Evolutionary conservation across 2,888 invertebrate genomes (phyloP).

Genomic region (Biston betularia): DNA sequence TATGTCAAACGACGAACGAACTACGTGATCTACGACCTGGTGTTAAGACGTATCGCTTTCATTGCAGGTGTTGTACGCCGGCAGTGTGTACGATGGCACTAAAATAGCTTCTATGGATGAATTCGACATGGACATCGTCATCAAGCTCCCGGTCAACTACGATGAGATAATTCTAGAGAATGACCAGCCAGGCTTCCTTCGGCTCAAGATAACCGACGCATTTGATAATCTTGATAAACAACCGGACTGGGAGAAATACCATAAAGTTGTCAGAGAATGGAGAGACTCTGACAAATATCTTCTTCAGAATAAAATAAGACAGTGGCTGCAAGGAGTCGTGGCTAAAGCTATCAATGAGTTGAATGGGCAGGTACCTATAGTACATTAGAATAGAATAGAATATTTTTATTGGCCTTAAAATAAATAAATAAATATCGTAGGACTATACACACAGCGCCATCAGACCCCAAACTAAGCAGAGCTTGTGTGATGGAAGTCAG

Average conservation of each 20-base stretch:
- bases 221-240: conserved; percentile 73
- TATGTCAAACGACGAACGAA: too few species aligned
- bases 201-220: conserved; percentile 64
- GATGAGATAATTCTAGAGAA: conserved; percentile 73
- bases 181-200: conserved; percentile 78
- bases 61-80: conserved; percentile 75
- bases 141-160: conserved; percentile 81
- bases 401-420: too few species aligned
- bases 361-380: conserved; percentile 52
- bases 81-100: conserved; percentile 87
- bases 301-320: conserved; percentile 77
- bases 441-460: too few species aligned
- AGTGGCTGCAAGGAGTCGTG: conserved; percentile 84
- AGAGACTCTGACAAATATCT: conserved; percentile 77
- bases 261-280: conserved; percentile 73
- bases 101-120: conserved; percentile 87
- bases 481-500: too few species aligned
- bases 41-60: neutral
- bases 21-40: neutral
- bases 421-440: too few species aligned
- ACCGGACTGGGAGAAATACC: conserved; percentile 69
- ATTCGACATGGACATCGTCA: conserved; percentile 87
- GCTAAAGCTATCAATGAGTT: conserved; percentile 74
- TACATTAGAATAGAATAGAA: too few species aligned
- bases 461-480: too few species aligned